Percentiles rank a stretch among this genome's conserved stretches.
Evolutionary conservation across 2,888 invertebrate genomes (phyloP).

Genomic region (Megastigmus dorsalis): DNA sequence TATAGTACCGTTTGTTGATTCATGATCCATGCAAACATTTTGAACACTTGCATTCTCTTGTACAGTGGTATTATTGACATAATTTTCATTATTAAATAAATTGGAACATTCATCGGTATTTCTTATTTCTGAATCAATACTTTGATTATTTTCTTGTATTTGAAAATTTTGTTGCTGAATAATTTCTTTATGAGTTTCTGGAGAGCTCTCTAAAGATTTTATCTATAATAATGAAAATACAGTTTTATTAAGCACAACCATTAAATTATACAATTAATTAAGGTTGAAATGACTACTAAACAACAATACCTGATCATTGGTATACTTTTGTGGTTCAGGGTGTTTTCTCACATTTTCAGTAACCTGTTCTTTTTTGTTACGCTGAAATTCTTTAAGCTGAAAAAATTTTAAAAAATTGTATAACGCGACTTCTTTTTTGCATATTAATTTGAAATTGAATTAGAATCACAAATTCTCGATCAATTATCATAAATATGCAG

Average conservation of each 20-base stretch:
- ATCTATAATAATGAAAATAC: conserved; percentile 13
- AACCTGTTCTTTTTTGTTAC: conserved; percentile 67
- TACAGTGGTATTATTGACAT: conserved; percentile 18
- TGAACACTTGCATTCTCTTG: conserved; percentile 27
- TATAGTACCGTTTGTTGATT: conserved; percentile 23
- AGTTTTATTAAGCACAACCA: no score
- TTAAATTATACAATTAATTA: not conserved
- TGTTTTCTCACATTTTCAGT: conserved; percentile 5
- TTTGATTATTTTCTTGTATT: conserved; percentile 25
- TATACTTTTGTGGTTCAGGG: conserved; percentile 8
- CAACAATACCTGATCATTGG: conserved; percentile 25
- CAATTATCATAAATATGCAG: conserved; percentile 63
- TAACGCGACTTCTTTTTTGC: conserved; percentile 3
- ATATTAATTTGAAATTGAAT: conserved; percentile 4
- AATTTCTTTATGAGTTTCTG: conserved; percentile 38
- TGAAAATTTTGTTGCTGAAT: conserved; percentile 24
- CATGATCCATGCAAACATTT: conserved; percentile 25
- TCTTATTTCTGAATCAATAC: not conserved
- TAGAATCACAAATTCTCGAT: conserved; percentile 39
- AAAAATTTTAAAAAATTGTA: conserved; percentile 32
- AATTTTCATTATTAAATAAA: conserved; percentile 1
- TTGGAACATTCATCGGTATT: conserved; percentile 19
- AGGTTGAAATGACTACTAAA: not conserved
- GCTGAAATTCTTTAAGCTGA: conserved; percentile 77
- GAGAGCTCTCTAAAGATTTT: not conserved